Evolutionary conservation across 2,888 invertebrate genomes (phyloP), one percentile per base, ranked within the genome.

Genomic region (Sialis lutaria): DNA sequence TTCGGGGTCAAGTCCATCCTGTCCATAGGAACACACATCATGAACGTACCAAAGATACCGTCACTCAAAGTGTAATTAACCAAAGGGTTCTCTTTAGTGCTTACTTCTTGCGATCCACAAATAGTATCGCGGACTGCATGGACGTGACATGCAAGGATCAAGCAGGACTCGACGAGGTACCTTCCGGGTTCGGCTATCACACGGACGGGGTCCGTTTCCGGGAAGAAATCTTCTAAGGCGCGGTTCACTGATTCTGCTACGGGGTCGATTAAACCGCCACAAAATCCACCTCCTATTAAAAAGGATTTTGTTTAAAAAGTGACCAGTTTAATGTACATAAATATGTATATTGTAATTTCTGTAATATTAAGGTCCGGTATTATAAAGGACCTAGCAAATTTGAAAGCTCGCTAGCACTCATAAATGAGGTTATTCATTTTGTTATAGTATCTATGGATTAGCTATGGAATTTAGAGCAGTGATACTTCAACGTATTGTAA

Each of bases 201-300:
- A 13, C 6, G 6, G 13, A 40, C 8, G 3, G 10, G 10, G 5
- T 40, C 40, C 6, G 6, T n/a, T 6, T n/a, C 8, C n/a, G 40
- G n/a, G n/a, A 40, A 40, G n/a, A 40, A 40, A 13, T 40, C 40
- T 6, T 40, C n/a, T n/a, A 40, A 40, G 5, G 12, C 40, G 2
- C 5, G 3, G 13, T 40, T 40, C 12, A 40, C 40, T 6, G 40
- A 6, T 9, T 40, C 40, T 13, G 40, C 40, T 2, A 40, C 13
- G 3, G n/a, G 68, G 61, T 40, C 40, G 3, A 40, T 40, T 6
- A 22, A 4, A 22, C 22, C 22, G 2, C 22, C 22, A 4, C 22
- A 22, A 22, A 22, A 22, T 22, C 22, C 22, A 4, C 22, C 22
- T 4, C 22, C 22, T 22, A 4, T 22, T 22, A n/a, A n/a, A n/a